Conservation (phyloP, 2,113 vertebrate species). For the Hucho hucho region DNA sequence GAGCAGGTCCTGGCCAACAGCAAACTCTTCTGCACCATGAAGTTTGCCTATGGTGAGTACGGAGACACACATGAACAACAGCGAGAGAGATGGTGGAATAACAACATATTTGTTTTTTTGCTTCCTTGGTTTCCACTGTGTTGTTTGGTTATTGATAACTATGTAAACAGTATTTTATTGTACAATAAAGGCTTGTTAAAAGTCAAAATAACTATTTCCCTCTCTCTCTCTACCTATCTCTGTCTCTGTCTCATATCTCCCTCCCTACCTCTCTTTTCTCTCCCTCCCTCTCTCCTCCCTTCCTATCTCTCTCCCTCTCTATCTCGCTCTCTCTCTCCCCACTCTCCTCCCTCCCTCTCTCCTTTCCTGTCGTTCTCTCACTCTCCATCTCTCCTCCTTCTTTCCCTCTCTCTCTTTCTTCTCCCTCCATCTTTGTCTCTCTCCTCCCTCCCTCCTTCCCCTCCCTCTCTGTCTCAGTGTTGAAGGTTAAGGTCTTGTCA, state of each 20-base stretch:
- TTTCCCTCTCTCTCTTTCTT: constrained; percentile 19
- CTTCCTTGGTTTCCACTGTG: no score
- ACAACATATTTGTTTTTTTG: neutral
- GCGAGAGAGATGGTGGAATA: neutral
- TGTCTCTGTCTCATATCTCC: neutral
- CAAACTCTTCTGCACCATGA: constrained; percentile 92
- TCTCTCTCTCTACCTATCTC: neutral
- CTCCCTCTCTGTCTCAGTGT: constrained; percentile 66
- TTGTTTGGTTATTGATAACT: no score
- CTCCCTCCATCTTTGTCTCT: no score
- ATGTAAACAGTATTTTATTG: no score
- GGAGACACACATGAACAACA: neutral
- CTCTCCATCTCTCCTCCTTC: neutral
- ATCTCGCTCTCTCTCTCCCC: neutral
- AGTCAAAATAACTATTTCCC: neutral
- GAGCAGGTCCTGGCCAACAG: constrained; percentile 87
- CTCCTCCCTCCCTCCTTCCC: neutral
- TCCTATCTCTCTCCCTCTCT: constrained; percentile 46
- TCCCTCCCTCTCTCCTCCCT: neutral
- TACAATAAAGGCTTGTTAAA: no score
- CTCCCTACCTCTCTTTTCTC: neutral
- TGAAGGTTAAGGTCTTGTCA: constrained; percentile 92
- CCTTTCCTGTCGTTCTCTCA: neutral
- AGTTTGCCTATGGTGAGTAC: constrained; percentile 90
- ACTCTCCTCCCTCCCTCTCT: neutral